phyloP scores from a whole-genome alignment of 2,113 vertebrate species.

The Prionailurus bengalensis region DNA sequence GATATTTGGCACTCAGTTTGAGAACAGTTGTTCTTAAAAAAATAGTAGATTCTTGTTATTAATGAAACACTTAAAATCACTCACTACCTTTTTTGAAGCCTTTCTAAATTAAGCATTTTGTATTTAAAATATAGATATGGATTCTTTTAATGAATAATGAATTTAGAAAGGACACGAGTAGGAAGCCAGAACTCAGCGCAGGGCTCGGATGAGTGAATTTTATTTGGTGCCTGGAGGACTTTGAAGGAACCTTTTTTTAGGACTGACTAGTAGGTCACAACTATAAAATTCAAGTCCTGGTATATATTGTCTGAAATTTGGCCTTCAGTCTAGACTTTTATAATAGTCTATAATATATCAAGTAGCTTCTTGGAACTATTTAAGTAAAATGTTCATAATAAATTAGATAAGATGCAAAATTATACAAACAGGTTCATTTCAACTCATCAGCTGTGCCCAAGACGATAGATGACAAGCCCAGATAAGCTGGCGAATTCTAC shows the following conservation, averaged over 20 bases:
- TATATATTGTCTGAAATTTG: conserved; percentile 31
- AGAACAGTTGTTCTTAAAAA: conserved; percentile 48
- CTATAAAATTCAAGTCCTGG: conserved; percentile 54
- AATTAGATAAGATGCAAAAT: conserved; percentile 12
- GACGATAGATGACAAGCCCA: neutral
- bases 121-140: neutral
- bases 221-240: conserved; percentile 21
- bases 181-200: conserved; percentile 16
- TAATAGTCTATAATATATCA: neutral
- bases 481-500: neutral
- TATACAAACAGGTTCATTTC: neutral
- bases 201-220: conserved; percentile 41
- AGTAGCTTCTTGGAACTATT: conserved; percentile 30
- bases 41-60: neutral
- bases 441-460: neutral
- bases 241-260: conserved; percentile 65
- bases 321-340: neutral
- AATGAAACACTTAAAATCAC: conserved; percentile 15
- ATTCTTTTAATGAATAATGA: conserved; percentile 29
- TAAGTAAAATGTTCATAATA: conserved; percentile 43
- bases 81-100: neutral
- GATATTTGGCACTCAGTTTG: neutral
- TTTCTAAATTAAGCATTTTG: conserved; percentile 51
- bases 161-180: neutral
- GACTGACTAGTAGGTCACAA: conserved; percentile 57